phyloP scores from a whole-genome alignment of 2,113 vertebrate species.

The Agelaius tricolor region DNA sequence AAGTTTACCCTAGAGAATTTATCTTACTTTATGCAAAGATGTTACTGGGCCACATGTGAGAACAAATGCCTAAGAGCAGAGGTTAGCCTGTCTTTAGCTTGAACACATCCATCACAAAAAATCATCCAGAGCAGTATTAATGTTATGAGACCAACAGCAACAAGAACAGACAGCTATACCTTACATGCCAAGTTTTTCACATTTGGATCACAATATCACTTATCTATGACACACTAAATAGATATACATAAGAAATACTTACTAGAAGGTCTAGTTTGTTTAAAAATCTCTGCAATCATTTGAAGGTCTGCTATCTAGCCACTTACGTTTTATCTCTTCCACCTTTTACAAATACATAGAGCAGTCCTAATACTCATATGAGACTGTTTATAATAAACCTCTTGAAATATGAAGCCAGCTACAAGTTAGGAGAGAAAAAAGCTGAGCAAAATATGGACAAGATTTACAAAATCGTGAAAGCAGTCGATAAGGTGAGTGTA shows the following conservation, averaged over 20 bases:
- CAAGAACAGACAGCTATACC: neutral
- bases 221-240: neutral
- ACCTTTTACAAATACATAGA: neutral
- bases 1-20: neutral
- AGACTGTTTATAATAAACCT: neutral
- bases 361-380: fast-evolving
- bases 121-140: neutral
- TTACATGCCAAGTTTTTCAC: neutral
- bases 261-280: neutral
- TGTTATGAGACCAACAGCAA: neutral
- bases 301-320: neutral
- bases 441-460: neutral
- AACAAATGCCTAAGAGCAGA: neutral
- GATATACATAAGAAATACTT: neutral
- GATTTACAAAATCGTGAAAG: neutral
- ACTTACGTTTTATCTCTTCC: neutral
- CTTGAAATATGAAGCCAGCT: neutral
- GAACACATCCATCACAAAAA: neutral
- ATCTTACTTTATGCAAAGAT: neutral
- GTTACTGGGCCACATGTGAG: neutral
- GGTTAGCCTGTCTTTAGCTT: neutral
- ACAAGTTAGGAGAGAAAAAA: neutral
- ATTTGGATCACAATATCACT: neutral
- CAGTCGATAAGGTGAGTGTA: neutral
- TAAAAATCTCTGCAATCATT: neutral